phyloP scores from a whole-genome alignment of 2,113 vertebrate genomes.

The Albula glossodonta region DNA sequence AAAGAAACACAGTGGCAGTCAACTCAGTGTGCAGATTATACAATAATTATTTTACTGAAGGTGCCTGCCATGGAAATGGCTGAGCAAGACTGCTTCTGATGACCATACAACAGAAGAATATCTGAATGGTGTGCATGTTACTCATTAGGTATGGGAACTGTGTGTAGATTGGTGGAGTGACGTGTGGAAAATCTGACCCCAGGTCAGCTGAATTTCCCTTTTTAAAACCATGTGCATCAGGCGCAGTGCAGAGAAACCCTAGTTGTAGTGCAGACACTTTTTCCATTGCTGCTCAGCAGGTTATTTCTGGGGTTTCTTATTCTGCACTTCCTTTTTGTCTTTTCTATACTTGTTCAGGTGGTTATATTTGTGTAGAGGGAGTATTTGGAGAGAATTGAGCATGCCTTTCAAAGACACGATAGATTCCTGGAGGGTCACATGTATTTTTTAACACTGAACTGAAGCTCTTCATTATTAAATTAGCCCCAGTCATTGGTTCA shows the following conservation, averaged over 20 bases:
- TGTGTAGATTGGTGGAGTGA: background rate
- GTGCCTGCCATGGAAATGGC: background rate
- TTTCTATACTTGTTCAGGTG: background rate
- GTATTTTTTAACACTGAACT: background rate
- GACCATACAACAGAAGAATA: background rate
- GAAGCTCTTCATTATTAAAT: background rate
- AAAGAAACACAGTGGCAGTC: background rate
- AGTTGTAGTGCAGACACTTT: background rate
- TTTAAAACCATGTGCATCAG: background rate
- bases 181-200: conserved; percentile 4
- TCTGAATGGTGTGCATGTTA: background rate
- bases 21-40: no score
- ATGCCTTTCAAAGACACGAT: background rate
- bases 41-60: no score
- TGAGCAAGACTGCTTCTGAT: background rate
- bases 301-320: background rate
- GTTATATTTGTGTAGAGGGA: background rate
- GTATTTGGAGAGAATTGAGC: background rate
- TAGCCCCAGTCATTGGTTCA: background rate
- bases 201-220: conserved; percentile 9
- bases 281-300: conserved; percentile 5
- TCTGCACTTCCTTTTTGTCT: conserved; percentile 7
- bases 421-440: background rate
- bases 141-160: background rate
- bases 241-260: background rate